Percentiles rank a stretch among this genome's conserved stretches.
Conservation (phyloP, 1,140 invertebrate species). For the Drosophila rufa region DNA sequence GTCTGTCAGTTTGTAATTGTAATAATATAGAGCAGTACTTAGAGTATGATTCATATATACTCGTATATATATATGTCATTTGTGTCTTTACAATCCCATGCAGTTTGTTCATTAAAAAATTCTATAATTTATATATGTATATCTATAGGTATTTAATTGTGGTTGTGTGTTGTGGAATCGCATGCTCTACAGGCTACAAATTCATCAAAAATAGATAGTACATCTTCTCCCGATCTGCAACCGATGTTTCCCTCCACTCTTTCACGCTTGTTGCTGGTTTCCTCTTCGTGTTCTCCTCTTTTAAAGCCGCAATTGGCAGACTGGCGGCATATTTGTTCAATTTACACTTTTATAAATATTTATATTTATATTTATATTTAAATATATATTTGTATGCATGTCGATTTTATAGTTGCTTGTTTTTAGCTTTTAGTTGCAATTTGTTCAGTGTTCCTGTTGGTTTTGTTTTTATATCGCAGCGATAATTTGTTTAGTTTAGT, state of each 20-base stretch:
- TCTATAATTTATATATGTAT: slow-evolving; percentile 21
- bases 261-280: not conserved
- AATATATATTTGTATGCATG: slow-evolving; percentile 7
- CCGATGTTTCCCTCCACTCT: not conserved
- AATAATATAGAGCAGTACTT: slow-evolving; percentile 36
- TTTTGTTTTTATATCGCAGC: slow-evolving; percentile 76
- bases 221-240: slow-evolving; percentile 6
- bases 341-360: slow-evolving; percentile 44
- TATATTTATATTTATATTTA: slow-evolving; percentile 28
- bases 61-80: slow-evolving; percentile 10
- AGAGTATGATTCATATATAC: slow-evolving; percentile 27
- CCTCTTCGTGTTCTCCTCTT: not conserved
- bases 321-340: slow-evolving; percentile 40
- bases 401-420: slow-evolving; percentile 23
- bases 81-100: slow-evolving; percentile 34
- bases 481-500: slow-evolving; percentile 62
- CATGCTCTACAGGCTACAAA: slow-evolving; percentile 45
- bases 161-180: slow-evolving; percentile 25
- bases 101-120: slow-evolving; percentile 34
- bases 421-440: slow-evolving; percentile 49
- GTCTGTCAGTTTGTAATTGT: slow-evolving; percentile 17
- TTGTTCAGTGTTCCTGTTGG: slow-evolving; percentile 51
- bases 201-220: slow-evolving; percentile 50
- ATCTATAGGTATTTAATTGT: slow-evolving; percentile 36
- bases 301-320: slow-evolving; percentile 52